Percentiles rank a stretch among this genome's conserved stretches.
Evolutionary conservation across 2,113 vertebrate genomes (phyloP).

Genomic region (Notarius lentiginosus): DNA sequence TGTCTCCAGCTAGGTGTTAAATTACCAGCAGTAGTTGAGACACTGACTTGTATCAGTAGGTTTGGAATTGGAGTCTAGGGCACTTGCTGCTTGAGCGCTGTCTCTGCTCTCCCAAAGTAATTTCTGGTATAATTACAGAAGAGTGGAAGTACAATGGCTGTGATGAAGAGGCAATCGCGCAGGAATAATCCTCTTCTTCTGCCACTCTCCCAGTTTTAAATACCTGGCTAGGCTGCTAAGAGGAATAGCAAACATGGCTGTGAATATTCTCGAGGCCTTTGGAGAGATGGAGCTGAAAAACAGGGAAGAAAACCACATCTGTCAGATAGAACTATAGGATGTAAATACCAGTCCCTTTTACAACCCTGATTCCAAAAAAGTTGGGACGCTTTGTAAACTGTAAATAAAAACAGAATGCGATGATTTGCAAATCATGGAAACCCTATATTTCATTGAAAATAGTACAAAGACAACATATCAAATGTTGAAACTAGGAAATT

Average conservation of each 20-base stretch:
- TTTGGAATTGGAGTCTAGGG: constrained; percentile 36
- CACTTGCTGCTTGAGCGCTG: constrained; percentile 64
- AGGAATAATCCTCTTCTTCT: constrained; percentile 72
- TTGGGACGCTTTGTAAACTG: too few relatives aligned
- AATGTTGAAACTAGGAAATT: too few relatives aligned
- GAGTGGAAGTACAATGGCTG: constrained; percentile 69
- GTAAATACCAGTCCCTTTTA: too few relatives aligned
- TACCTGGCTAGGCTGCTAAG: constrained; percentile 60
- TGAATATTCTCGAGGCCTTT: constrained; percentile 52
- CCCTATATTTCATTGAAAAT: too few relatives aligned
- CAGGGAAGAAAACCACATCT: not conserved
- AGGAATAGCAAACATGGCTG: constrained; percentile 69
- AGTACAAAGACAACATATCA: too few relatives aligned
- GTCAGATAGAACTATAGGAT: not conserved
- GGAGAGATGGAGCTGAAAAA: constrained; percentile 9
- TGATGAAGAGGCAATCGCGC: constrained; percentile 71
- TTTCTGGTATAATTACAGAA: constrained; percentile 75
- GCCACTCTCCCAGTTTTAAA: constrained; percentile 69
- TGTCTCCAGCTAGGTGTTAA: constrained; percentile 43
- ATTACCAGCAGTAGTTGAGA: constrained; percentile 41
- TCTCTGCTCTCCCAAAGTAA: constrained; percentile 68
- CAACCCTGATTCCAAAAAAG: too few relatives aligned
- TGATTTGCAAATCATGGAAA: too few relatives aligned
- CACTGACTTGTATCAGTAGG: constrained; percentile 34
- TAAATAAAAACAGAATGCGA: too few relatives aligned